Base-by-base conservation (phyloP, 1,140 invertebrate genomes). In the Diploscapter pachys region DNA sequence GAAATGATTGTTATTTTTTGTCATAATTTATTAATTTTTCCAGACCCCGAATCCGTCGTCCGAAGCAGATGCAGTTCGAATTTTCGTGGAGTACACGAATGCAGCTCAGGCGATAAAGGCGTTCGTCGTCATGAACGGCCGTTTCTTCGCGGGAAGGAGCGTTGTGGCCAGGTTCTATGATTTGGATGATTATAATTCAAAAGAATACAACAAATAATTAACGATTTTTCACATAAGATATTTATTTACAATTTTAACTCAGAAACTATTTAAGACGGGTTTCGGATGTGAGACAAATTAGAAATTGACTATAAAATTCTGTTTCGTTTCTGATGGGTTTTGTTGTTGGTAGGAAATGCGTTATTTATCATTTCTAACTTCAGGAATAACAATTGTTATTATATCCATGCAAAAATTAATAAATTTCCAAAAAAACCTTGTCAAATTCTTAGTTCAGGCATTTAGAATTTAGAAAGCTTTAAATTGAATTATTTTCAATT, bases 1-100 rank as follows among this genome's bases (percentile, higher is more conserved):
- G 31, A 31, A 31, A 31, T 31, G 31, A 31, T 31, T 31, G 31
- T 31, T 31, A 31, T 31, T 31, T 31, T 31, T 31, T 31, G 31
- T 31, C 31, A 31, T 31, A 31, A 31, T 31, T 31, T 31, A 31
- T 31, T 31, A 31, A 31, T 31, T 31, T 31, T 31, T 31, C 31
- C 31, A 31, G 31, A 31, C 31, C 31, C 31, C 31, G 31, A 31
- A 31, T 31, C 31, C 31, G 31, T 31, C 31, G n/a, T 86, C 88
- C 4, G 89, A 92, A 13, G 94, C 96, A 80, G 95, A 98, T 87
- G 93, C 94, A 64, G 95, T 99, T 0, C 89, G 95, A 83, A 99
- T 99, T 86, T 99, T 98, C 89, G 93, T 99, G 0, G 96, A 99
- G 87, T 99, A 98, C 85, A 93, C 93, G 82, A 89, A 93, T 82